Base-by-base conservation (phyloP, 2,797 vertebrate species). In the Oophaga sylvatica region DNA sequence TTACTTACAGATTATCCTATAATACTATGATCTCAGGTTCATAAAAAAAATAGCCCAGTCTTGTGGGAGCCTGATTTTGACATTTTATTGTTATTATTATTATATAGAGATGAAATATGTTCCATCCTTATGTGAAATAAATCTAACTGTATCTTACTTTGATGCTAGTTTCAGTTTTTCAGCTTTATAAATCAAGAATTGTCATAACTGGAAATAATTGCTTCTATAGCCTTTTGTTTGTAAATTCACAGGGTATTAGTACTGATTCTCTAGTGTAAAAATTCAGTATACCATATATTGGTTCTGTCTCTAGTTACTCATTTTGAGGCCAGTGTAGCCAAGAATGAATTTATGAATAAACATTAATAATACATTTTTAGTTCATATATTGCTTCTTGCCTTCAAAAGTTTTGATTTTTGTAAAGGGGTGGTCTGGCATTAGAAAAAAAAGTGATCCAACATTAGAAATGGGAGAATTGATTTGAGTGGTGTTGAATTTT, bases 1-100 rank as follows among this genome's bases (percentile, higher is more conserved):
- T 86, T 80, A 59, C 29, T 31, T 48, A 73, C 67, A 80, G 60
- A 80, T 86, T 35, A 73, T 16, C 17, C 22, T 71, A 35, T 81
- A 65, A 81, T 26, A 45, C 48, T 48, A 62, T 81, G 78, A 86
- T 68, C 62, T 86, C 77, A 86, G 29, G 29, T 70, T 80, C 13
- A 77, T 53, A 60, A 45, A 71, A 68, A 19, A 6, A 53, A 57
- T 77, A 31, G 71, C 19, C 12, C 20, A 41, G 15, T 29, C 41
- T 62, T 80, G n/a, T 68, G 19, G 7, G 13, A 60, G 41, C 60
- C 16, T 16, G 19, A 62, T 12, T 2, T 59, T 76, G 20, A 62
- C 6, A 2, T n/a, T 22, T 41, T 48, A 3, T n/a, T n/a, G n/a
- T n/a, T 63, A 62, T 63, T 62, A 62, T 4, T 11, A 11, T 31